Evolutionary conservation across 2,888 invertebrate species (phyloP), one percentile per base, ranked within the genome.

Genomic region (Spialia ferax): DNA sequence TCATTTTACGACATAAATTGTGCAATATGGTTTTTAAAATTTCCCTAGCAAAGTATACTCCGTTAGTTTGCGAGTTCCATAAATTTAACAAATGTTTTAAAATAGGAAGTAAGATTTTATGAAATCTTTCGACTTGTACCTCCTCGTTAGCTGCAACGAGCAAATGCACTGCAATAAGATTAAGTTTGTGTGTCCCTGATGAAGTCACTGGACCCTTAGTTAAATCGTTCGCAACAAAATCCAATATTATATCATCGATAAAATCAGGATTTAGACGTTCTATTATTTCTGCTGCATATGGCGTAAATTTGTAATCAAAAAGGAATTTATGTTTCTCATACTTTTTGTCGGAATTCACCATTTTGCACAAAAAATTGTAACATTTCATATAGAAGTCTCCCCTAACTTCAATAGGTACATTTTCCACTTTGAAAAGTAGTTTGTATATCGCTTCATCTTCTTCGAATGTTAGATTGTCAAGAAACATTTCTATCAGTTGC

Each of bases 361-460:
- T 56, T n/a, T 68, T 77, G 78, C 84, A 73, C 22, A 88, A 69
- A 71, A 87, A 86, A 10, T 74, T 79, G 71, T 86, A 87, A 71
- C 80, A 79, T 71, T 85, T 86, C 26, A 81, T 70, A 66, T 85
- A 79, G 71, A 78, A 88, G n/a, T 77, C 75, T 5, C 82, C 75
- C 71, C 77, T 78, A 2, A 89, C 72, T 13, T 70, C 72, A 3
- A 69, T 8, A 7, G 88, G 86, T 45, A 88, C 72, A 20, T 81
- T 55, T 38, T 75, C 42, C 2, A 85, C 77, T 8, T 76, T 26
- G 52, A 72, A 56, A 52, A 90, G 70, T 52, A 80, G 73, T 23
- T 81, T 74, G 68, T 88, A 90, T 61, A 88, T 80, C 65, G 75
- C 75, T 69, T 83, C 80, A 72, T 88, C 84, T 79, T 90, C 89